Base-by-base conservation (phyloP, 1,140 invertebrate genomes). In the Magallana gigas region DNA sequence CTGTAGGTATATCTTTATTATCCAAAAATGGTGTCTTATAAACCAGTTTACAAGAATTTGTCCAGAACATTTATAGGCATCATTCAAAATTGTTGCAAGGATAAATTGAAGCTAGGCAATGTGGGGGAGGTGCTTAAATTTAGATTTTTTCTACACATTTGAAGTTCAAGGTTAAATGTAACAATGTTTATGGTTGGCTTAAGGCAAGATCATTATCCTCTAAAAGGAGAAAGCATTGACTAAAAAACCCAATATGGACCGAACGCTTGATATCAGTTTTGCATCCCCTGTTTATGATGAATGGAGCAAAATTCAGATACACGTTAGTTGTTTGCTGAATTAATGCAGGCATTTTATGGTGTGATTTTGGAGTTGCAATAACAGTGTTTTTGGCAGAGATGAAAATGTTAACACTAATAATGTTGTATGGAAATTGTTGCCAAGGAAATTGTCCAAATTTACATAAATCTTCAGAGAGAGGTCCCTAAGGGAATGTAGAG, bases 361-460 rank as follows among this genome's bases (percentile, higher is more conserved):
- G 36, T 29, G 23, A 76, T 76, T 11, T 12, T 23, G 29, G 68
- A 29, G 18, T n/a, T 64, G 60, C 60, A 64, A 18, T 64, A 18
- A n/a, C 16, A 16, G 16, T 64, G 68, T 76, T 36, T 23, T 76
- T 76, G 68, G 23, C 5, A 14, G 68, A 11, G 23, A 76, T 76
- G 23, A 76, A 29, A 29, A 29, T 76, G 68, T 76, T 76, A 76
- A 76, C 68, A 76, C 68, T 29, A 76, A 76, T 76, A 76, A 12
- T 76, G 68, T 29, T 76, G 14, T 76, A 76, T 76, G 23, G 68
- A 29, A 76, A 76, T 36, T 29, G 68, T 76, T 76, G 68, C 68
- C 68, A 76, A 11, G 68, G 68, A 76, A 76, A 76, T 76, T 76
- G 36, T 76, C 68, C 23, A 76, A 76, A 76, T 76, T 76, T 76